Conservation (phyloP, 2,797 vertebrate species). For the Alosa sapidissima region DNA sequence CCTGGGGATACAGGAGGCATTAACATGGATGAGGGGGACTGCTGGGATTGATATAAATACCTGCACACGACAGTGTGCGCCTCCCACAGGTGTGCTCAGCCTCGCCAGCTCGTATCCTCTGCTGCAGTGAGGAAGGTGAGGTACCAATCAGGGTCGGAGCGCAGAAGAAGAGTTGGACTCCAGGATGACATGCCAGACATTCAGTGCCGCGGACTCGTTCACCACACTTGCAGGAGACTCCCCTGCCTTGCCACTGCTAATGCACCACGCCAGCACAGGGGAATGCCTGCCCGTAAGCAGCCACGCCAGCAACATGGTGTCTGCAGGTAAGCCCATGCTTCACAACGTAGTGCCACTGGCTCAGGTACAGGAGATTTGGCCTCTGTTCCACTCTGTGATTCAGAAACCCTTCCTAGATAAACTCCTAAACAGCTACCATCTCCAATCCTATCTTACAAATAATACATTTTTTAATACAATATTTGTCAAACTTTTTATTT, state of each 20-base stretch:
- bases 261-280: slow-evolving; percentile 85
- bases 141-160: background rate
- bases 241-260: slow-evolving; percentile 87
- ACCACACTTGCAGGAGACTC: slow-evolving; percentile 83
- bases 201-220: slow-evolving; percentile 85
- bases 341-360: background rate
- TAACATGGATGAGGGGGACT: slow-evolving; percentile 83
- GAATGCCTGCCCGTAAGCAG: slow-evolving; percentile 88
- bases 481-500: no score
- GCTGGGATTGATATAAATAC: slow-evolving; percentile 87
- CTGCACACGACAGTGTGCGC: slow-evolving; percentile 78
- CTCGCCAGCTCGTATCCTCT: slow-evolving; percentile 58
- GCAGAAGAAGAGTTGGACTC: slow-evolving; percentile 21
- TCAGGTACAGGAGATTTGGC: background rate
- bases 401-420: background rate
- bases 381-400: background rate
- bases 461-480: background rate
- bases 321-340: slow-evolving; percentile 78
- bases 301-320: slow-evolving; percentile 89
- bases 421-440: background rate
- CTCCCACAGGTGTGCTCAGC: slow-evolving; percentile 62
- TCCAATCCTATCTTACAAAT: background rate
- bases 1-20: slow-evolving; percentile 74
- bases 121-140: background rate
- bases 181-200: slow-evolving; percentile 90